Evolutionary conservation across 2,113 vertebrate species (phyloP).

Genomic region (Baryphthengus martii): DNA sequence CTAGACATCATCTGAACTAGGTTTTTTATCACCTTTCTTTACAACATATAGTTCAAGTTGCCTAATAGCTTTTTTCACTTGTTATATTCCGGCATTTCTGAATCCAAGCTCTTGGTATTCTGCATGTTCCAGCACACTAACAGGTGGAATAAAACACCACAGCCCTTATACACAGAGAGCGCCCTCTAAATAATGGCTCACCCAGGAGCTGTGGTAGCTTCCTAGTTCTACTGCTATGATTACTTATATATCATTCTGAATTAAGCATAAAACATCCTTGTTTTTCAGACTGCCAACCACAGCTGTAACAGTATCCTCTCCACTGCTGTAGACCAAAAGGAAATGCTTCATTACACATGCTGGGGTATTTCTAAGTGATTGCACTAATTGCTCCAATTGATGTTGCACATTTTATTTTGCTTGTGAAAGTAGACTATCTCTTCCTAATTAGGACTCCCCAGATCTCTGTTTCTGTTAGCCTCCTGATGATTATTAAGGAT

Average conservation of each 20-base stretch:
- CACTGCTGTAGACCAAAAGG: slow-evolving; percentile 10
- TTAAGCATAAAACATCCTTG: slow-evolving; percentile 7
- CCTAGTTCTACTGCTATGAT: slow-evolving; percentile 7
- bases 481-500: slow-evolving; percentile 28
- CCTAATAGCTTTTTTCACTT: slow-evolving; percentile 71
- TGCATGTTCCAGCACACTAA: slow-evolving; percentile 63
- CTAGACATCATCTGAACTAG: slow-evolving; percentile 69
- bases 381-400: background rate
- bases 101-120: slow-evolving; percentile 48
- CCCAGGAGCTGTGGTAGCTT: slow-evolving; percentile 22
- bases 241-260: slow-evolving; percentile 21
- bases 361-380: slow-evolving; percentile 38
- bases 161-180: background rate
- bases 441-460: slow-evolving; percentile 28
- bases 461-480: background rate
- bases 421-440: background rate
- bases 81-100: slow-evolving; percentile 63
- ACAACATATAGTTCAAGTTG: slow-evolving; percentile 70
- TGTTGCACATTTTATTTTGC: slow-evolving; percentile 36
- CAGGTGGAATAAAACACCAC: slow-evolving; percentile 39
- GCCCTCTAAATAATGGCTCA: slow-evolving; percentile 33
- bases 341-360: slow-evolving; percentile 38
- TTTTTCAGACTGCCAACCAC: slow-evolving; percentile 50
- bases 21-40: slow-evolving; percentile 72
- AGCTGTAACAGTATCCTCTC: background rate